Conservation (phyloP, 2,113 vertebrate species). For the Pterophyllum scalare region DNA sequence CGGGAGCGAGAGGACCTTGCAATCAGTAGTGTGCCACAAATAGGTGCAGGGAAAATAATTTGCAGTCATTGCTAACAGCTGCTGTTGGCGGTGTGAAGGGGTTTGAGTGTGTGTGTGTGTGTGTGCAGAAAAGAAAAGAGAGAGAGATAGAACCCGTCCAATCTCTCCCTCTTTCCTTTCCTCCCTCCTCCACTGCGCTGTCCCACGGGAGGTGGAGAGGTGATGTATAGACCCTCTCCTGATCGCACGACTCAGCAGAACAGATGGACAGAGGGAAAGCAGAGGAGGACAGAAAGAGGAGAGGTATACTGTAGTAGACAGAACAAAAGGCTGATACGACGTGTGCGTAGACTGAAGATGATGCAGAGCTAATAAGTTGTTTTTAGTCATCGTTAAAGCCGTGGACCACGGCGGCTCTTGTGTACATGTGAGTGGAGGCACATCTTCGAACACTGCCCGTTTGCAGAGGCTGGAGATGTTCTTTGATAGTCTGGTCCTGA, state of each 20-base stretch:
- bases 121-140: neutral
- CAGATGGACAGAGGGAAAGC: constrained; percentile 61
- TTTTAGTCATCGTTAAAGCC: neutral
- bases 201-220: constrained; percentile 70
- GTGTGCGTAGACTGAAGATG: neutral
- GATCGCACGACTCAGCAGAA: constrained; percentile 74
- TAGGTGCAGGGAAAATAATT: constrained; percentile 64
- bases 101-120: neutral
- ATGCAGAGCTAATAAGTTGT: constrained; percentile 6
- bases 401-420: neutral
- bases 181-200: constrained; percentile 58
- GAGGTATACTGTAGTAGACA: constrained; percentile 21
- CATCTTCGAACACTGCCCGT: neutral
- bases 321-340: constrained; percentile 41
- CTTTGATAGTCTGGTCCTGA: rapidly evolving
- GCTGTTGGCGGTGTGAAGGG: constrained; percentile 8
- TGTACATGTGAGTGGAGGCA: neutral
- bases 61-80: constrained; percentile 71
- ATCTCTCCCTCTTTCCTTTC: constrained; percentile 3
- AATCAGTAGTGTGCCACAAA: constrained; percentile 60
- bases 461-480: neutral
- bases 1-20: constrained; percentile 28
- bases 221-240: constrained; percentile 74
- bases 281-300: constrained; percentile 26
- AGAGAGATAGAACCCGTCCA: constrained; percentile 2